Conservation (phyloP, 2,888 invertebrate genomes). For the Gerosis bhagava region DNA sequence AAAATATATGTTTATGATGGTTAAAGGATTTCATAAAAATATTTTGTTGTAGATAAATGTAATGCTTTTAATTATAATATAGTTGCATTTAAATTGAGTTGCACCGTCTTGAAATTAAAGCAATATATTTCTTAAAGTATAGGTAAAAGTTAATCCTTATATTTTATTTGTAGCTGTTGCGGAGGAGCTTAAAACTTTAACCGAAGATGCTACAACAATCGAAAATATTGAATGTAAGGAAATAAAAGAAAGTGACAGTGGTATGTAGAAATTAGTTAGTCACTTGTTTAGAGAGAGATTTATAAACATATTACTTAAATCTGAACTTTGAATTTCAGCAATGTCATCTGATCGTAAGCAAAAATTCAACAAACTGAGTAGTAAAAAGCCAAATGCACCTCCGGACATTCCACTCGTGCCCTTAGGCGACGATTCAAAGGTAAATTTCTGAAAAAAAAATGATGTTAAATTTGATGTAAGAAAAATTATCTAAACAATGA, state of each 20-base stretch:
- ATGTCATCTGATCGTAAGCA: constrained; percentile 49
- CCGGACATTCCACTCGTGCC: constrained; percentile 49
- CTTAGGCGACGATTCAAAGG: constrained; percentile 46
- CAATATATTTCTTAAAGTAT: not conserved
- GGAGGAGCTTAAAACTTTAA: constrained; percentile 49
- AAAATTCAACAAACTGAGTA: constrained; percentile 44
- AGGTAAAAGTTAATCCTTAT: too few relatives aligned
- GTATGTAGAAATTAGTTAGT: constrained; percentile 36
- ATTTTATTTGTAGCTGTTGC: constrained; percentile 42
- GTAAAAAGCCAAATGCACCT: constrained; percentile 41
- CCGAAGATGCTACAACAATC: constrained; percentile 31
- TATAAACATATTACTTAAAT: not conserved
- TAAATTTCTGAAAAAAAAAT: too few relatives aligned
- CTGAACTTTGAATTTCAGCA: constrained; percentile 34
- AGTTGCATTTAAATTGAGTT: too few relatives aligned
- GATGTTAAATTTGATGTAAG: too few relatives aligned
- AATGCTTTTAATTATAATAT: too few relatives aligned
- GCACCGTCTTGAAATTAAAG: not conserved
- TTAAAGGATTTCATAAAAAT: too few relatives aligned
- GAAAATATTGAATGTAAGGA: constrained; percentile 41
- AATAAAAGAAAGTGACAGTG: constrained; percentile 42
- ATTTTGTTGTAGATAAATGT: too few relatives aligned
- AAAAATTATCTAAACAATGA: too few relatives aligned
- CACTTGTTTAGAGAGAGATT: not conserved
- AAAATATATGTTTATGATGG: too few relatives aligned